phyloP scores from a whole-genome alignment of 2,113 vertebrate species.

The Ranitomeya variabilis region DNA sequence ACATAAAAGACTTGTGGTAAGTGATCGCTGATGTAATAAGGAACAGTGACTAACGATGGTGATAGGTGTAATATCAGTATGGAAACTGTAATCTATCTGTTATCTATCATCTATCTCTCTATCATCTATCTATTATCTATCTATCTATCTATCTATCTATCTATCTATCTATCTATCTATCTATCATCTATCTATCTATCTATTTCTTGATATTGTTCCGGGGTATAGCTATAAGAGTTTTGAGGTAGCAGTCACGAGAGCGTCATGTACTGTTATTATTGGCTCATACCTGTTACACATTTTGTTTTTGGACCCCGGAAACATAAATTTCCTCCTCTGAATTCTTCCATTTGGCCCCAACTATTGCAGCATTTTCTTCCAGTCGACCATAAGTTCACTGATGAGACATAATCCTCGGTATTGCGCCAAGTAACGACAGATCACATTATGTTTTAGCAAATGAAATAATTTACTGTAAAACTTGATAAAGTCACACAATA shows the following conservation, averaged over 20 bases:
- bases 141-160: slow-evolving; percentile 1
- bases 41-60: not conserved
- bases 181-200: not conserved
- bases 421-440: not conserved
- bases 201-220: too few relatives aligned
- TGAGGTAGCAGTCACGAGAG: too few relatives aligned
- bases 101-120: not conserved
- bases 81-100: not conserved
- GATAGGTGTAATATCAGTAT: not conserved
- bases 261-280: too few relatives aligned
- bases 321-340: too few relatives aligned
- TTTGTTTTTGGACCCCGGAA: too few relatives aligned
- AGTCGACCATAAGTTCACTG: too few relatives aligned
- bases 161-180: not conserved
- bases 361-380: too few relatives aligned
- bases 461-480: slow-evolving; percentile 53
- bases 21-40: not conserved
- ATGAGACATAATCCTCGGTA: not conserved
- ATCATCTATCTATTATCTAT: not conserved
- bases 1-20: not conserved
- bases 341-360: too few relatives aligned
- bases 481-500: slow-evolving; percentile 43
- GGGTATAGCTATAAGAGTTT: too few relatives aligned
- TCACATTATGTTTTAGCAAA: slow-evolving; percentile 36
- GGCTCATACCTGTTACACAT: too few relatives aligned